Percentiles rank a stretch among this genome's conserved stretches.
Evolutionary conservation across 2,888 invertebrate species (phyloP).

Genomic region (Hemithea aestivaria): DNA sequence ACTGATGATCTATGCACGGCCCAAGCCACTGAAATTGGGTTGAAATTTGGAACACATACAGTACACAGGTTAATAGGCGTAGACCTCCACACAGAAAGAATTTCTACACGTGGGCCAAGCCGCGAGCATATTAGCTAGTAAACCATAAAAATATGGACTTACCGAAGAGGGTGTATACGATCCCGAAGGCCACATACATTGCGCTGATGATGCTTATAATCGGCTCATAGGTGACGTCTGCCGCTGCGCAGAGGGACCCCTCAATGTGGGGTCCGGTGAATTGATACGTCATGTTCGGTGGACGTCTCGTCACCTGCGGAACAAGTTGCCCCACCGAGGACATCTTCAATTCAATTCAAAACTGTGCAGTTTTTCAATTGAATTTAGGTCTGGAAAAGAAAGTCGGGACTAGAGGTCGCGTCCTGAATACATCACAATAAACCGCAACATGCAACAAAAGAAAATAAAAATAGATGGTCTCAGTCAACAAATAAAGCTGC

Average conservation of each 20-base stretch:
- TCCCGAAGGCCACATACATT: constrained; percentile 88
- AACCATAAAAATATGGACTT: no score
- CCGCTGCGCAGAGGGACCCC: constrained; percentile 73
- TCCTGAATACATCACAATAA: no score
- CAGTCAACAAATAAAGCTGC: no score
- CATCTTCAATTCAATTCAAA: constrained; percentile 36
- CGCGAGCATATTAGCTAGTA: no score
- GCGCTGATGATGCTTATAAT: constrained; percentile 47
- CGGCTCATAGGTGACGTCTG: constrained; percentile 82
- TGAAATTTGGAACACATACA: no score
- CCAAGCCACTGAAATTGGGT: no score
- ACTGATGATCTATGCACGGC: no score
- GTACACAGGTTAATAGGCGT: no score
- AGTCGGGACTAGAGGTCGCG: constrained; percentile 3
- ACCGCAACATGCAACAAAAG: no score
- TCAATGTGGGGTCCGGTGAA: constrained; percentile 63
- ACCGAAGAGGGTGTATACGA: constrained; percentile 92
- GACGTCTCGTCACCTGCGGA: constrained; percentile 69
- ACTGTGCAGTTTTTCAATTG: not conserved
- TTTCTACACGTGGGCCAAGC: no score
- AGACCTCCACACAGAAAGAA: no score
- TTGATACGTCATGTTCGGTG: constrained; percentile 64
- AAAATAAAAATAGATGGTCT: no score
- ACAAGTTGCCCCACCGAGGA: constrained; percentile 78
- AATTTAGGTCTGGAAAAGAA: constrained; percentile 2